phyloP scores from a whole-genome alignment of 2,113 vertebrate species.

The Todiramphus saurophagus region DNA sequence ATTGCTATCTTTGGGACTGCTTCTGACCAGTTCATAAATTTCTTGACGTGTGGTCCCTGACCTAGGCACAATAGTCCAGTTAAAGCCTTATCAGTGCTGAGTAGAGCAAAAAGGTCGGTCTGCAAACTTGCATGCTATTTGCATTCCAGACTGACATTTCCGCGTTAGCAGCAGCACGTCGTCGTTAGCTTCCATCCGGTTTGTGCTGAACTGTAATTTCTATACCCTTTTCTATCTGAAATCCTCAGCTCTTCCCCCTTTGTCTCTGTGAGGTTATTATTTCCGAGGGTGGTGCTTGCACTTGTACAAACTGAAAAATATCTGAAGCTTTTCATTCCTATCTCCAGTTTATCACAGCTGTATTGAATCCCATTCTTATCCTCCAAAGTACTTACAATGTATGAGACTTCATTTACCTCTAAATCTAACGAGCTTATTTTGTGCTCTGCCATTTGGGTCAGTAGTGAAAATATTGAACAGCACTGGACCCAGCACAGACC shows the following conservation, averaged over 20 bases:
- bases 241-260: background rate
- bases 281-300: background rate
- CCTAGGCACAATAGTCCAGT: background rate
- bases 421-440: background rate
- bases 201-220: background rate
- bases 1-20: background rate
- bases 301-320: background rate
- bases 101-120: background rate
- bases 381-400: background rate
- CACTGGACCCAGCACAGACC: background rate
- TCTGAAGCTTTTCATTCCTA: background rate
- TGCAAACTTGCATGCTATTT: background rate
- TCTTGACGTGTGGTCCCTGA: slow-evolving; percentile 28
- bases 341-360: background rate
- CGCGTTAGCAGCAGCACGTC: background rate
- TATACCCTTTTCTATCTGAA: background rate
- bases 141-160: background rate
- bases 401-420: background rate
- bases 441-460: background rate
- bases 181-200: rapidly evolving
- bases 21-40: background rate
- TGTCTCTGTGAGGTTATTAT: background rate
- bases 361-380: background rate
- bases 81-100: slow-evolving; percentile 22
- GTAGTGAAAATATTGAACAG: background rate